Evolutionary conservation across 2,797 vertebrate genomes (phyloP).

Genomic region (Loris lydekkerianus): DNA sequence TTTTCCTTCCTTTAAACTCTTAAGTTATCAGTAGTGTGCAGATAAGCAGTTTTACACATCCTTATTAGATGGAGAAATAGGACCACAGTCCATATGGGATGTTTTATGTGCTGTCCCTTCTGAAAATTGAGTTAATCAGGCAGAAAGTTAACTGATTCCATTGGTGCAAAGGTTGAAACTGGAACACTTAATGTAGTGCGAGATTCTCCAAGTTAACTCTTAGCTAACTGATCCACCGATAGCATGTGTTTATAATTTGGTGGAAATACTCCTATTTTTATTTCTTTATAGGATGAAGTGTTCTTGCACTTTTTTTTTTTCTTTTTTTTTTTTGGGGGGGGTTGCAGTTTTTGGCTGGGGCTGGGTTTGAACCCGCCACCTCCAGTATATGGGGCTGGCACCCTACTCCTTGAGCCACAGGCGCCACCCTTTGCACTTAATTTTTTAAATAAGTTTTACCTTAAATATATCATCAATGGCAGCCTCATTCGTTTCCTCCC

Average conservation of each 20-base stretch:
- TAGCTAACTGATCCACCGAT: neutral
- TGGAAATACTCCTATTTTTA: neutral
- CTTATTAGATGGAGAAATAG: neutral
- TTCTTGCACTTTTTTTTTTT: neutral
- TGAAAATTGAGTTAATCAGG: constrained; percentile 57
- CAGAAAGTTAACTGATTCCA: constrained; percentile 60
- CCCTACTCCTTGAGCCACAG: too few species aligned
- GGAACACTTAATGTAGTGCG: neutral
- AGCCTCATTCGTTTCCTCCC: neutral
- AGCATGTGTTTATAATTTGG: neutral
- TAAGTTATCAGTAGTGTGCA: constrained; percentile 8
- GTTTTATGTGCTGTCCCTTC: neutral
- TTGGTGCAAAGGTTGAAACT: constrained; percentile 63
- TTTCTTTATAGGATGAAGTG: neutral
- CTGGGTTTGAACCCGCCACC: too few species aligned
- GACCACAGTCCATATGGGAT: neutral
- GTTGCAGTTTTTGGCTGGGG: too few species aligned
- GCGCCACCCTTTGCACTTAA: neutral
- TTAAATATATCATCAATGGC: neutral
- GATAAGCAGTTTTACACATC: constrained; percentile 49
- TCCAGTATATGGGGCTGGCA: too few species aligned
- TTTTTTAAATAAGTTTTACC: neutral
- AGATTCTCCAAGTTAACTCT: constrained; percentile 9
- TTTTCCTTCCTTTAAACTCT: neutral
- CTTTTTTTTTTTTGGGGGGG: too few species aligned